Evolutionary conservation across 2,797 vertebrate species (phyloP).

Genomic region (Danionella dracula): DNA sequence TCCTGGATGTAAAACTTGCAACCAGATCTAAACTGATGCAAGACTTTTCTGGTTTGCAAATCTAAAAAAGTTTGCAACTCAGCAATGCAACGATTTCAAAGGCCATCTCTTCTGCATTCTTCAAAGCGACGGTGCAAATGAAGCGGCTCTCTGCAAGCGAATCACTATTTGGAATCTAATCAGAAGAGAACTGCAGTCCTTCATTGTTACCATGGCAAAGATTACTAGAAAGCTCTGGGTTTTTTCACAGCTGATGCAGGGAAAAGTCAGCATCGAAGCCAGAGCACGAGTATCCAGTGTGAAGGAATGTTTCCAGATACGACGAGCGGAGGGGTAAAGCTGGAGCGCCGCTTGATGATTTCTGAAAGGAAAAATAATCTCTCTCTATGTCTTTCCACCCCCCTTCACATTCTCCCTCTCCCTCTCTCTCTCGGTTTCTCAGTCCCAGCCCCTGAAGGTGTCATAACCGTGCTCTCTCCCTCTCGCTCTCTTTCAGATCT

Average conservation of each 20-base stretch:
- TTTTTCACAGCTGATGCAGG: constrained; percentile 37
- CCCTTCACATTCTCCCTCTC: constrained; percentile 39
- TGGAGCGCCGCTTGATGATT: constrained; percentile 65
- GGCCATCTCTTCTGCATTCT: background rate
- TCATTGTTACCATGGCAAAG: constrained; percentile 68
- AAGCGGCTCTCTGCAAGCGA: constrained; percentile 23
- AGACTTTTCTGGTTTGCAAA: background rate
- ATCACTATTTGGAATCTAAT: constrained; percentile 25
- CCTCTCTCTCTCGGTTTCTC: constrained; percentile 57
- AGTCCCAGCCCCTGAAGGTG: constrained; percentile 80
- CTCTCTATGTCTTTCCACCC: constrained; percentile 47
- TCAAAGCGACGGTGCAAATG: constrained; percentile 1
- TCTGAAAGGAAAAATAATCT: constrained; percentile 69
- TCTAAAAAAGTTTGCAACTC: background rate
- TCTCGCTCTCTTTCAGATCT: constrained; percentile 72
- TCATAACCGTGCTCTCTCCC: constrained; percentile 74
- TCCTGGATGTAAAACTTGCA: no score
- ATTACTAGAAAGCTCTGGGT: constrained; percentile 55
- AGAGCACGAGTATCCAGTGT: constrained; percentile 30
- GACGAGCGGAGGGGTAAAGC: constrained; percentile 45
- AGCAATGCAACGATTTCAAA: background rate
- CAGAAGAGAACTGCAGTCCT: constrained; percentile 44
- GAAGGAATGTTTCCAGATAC: constrained; percentile 51
- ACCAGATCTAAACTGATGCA: background rate
- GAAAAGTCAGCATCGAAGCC: constrained; percentile 51